These are phyloP conservation scores for Gymnarchus niloticus DNA, from an alignment of 2,113 vertebrate species.

Conservation along the genomic window DNA sequence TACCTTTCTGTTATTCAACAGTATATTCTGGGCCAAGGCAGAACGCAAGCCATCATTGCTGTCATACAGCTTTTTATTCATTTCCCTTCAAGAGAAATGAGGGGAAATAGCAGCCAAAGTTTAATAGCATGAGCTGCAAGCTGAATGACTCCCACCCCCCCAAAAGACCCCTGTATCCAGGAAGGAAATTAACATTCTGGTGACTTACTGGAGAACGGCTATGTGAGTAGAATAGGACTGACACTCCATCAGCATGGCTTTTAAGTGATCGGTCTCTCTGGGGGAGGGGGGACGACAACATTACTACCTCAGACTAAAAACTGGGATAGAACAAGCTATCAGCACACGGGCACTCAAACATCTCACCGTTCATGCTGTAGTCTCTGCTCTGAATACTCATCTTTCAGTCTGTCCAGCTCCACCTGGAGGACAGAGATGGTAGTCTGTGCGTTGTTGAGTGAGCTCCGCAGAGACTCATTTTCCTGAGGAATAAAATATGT, in stretches of 20 bases:
- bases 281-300: neutral
- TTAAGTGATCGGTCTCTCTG: slow-evolving; percentile 54
- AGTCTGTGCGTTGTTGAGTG: slow-evolving; percentile 47
- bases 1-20: slow-evolving; percentile 47
- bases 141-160: neutral
- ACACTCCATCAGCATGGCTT: slow-evolving; percentile 51
- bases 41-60: slow-evolving; percentile 59
- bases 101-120: neutral
- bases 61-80: slow-evolving; percentile 62
- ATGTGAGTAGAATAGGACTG: slow-evolving; percentile 50
- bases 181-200: neutral
- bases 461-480: slow-evolving; percentile 48
- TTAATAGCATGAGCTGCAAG: neutral
- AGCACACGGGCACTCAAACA: neutral
- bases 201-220: slow-evolving; percentile 55
- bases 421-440: slow-evolving; percentile 49
- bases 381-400: slow-evolving; percentile 46
- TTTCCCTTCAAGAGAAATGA: slow-evolving; percentile 43
- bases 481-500: slow-evolving; percentile 46
- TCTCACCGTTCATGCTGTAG: slow-evolving; percentile 54
- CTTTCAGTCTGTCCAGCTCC: slow-evolving; percentile 64
- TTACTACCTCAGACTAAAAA: neutral
- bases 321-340: neutral
- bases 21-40: slow-evolving; percentile 34
- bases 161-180: neutral